Evolutionary conservation across 2,113 vertebrate genomes (phyloP).

Genomic region (Crotalus helleri): DNA sequence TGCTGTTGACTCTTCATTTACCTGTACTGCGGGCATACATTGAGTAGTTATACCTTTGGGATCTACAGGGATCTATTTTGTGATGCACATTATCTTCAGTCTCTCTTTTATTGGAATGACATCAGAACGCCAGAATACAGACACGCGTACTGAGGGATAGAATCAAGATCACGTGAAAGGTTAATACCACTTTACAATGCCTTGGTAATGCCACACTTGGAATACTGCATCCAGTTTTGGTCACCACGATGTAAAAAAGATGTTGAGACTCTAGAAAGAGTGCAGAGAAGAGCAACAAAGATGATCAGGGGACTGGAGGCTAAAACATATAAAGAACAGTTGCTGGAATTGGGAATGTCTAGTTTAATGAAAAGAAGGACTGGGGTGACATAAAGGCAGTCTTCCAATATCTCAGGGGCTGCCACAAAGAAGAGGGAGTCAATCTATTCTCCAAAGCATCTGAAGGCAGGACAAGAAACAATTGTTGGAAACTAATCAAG

Average conservation of each 20-base stretch:
- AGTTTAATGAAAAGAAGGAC: neutral
- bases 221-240: no score
- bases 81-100: neutral
- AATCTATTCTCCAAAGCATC: no score
- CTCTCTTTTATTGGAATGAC: neutral
- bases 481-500: no score
- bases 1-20: slow-evolving; percentile 42
- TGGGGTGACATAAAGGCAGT: neutral
- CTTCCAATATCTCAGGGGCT: neutral
- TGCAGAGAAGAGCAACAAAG: neutral
- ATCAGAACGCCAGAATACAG: neutral
- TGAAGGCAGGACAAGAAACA: no score
- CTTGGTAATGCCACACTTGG: no score
- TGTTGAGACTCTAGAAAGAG: neutral
- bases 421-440: no score
- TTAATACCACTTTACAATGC: no score
- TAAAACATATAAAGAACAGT: neutral
- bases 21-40: slow-evolving; percentile 12
- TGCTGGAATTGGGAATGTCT: neutral
- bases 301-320: neutral
- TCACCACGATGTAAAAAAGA: no score
- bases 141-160: no score
- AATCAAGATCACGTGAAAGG: no score
- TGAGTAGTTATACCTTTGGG: slow-evolving; percentile 39
- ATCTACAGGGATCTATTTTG: slow-evolving; percentile 12